Base-by-base conservation (phyloP, 1,140 invertebrate species). In the Drosophila triauraria region DNA sequence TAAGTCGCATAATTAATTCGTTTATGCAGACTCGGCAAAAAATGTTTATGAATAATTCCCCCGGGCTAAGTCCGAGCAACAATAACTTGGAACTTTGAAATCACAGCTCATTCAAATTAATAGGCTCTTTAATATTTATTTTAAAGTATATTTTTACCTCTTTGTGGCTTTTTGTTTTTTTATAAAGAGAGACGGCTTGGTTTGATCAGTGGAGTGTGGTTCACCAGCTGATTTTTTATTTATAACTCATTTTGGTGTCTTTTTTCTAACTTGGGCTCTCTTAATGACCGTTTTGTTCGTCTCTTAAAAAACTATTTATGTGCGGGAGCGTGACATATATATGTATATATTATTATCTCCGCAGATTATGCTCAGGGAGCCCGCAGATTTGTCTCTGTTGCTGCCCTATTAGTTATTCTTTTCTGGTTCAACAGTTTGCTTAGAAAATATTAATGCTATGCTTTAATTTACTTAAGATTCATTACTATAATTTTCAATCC, bases 181-280 rank as follows among this genome's bases (percentile, higher is more conserved):
- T 69, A 13, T 6, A 1, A 56, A 25, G 53, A 40, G 53, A 54
- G 13, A 15, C n/a, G 12, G n/a, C n/a, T 12, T 20, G 50, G n/a
- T 40, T 54, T 23, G 40, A 56, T 9, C 53, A 56, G 53, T 38
- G 25, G 42, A 40, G 30, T 46, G n/a, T 47, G 64, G 23, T 10
- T 23, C 27, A 42, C 17, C 82, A 85, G 82, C 81, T 84, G 82
- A 85, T 83, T 80, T 43, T 76, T 46, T 72, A 72, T 69, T 78
- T 81, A 58, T 59, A 69, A 59, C 61, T 69, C 23, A 12, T 44
- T 58, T 47, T 57, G 35, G 20, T 25, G 20, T 38, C 0, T 30
- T 30, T 56, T 30, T 23, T 38, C 3, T 3, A 44, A 54, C 23
- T 15, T 57, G 13, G 17, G 9, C 42, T 65, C 74, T 83, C 69